These are phyloP conservation scores for Drosophila kanapiae DNA, from an alignment of 1,140 invertebrate species.

Conservation along the genomic window DNA sequence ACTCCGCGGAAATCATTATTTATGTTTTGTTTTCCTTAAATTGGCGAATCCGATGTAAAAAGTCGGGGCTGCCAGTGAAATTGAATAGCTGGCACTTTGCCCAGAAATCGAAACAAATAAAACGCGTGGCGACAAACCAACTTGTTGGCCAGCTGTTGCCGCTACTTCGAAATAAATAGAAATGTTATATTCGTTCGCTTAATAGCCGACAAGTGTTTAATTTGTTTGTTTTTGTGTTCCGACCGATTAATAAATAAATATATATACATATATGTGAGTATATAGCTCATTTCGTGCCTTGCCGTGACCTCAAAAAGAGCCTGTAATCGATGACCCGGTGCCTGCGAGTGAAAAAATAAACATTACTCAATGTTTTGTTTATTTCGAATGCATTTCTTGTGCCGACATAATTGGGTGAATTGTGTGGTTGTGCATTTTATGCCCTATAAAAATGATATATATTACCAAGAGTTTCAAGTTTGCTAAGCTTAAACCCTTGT, in stretches of 20 bases:
- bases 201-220: slow-evolving; percentile 60
- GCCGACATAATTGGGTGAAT: slow-evolving; percentile 22
- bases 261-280: slow-evolving; percentile 4
- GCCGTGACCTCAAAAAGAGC: slow-evolving; percentile 33
- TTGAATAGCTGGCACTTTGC: slow-evolving; percentile 39
- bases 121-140: slow-evolving; percentile 46
- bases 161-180: slow-evolving; percentile 40
- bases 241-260: slow-evolving; percentile 45
- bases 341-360: slow-evolving; percentile 6
- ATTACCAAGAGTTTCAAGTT: slow-evolving; percentile 10
- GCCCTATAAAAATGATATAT: background rate
- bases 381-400: slow-evolving; percentile 25
- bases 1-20: background rate
- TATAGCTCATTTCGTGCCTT: slow-evolving; percentile 29
- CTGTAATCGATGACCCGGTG: slow-evolving; percentile 11
- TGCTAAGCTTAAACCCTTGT: background rate
- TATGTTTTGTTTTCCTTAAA: slow-evolving; percentile 26
- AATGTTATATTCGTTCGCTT: slow-evolving; percentile 51
- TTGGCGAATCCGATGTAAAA: slow-evolving; percentile 18
- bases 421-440: background rate
- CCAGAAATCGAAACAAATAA: slow-evolving; percentile 41
- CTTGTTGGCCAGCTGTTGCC: slow-evolving; percentile 43
- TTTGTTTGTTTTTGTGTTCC: slow-evolving; percentile 45
- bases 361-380: slow-evolving; percentile 7
- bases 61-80: slow-evolving; percentile 16